Evolutionary conservation across 2,888 invertebrate species (phyloP).

Genomic region (Conomelus anceps): DNA sequence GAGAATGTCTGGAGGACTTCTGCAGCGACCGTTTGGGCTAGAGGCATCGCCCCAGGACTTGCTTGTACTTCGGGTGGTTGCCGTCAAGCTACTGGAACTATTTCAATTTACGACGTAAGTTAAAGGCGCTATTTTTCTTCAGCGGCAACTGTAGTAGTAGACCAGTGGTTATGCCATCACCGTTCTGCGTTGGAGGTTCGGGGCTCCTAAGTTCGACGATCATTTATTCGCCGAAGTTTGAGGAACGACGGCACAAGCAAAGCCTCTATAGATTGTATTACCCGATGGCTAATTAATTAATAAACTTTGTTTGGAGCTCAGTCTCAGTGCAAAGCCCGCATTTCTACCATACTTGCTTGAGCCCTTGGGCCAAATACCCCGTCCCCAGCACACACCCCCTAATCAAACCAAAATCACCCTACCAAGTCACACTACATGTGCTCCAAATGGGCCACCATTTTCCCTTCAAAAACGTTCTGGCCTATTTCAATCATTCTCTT

Average conservation of each 20-base stretch:
- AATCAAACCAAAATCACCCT: neutral
- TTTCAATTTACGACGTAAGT: constrained; percentile 13
- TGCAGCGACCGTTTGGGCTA: neutral
- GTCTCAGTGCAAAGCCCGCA: neutral
- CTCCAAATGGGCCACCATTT: neutral
- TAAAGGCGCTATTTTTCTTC: constrained; percentile 3
- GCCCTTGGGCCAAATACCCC: neutral
- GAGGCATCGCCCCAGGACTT: neutral
- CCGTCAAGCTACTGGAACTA: neutral
- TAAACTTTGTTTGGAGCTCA: constrained; percentile 16
- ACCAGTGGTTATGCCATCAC: no score
- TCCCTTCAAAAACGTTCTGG: neutral
- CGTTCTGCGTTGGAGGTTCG: neutral
- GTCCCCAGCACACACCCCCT: neutral
- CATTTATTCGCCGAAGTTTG: neutral
- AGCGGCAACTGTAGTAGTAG: no score
- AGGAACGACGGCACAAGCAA: neutral
- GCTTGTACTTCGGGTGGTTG: neutral
- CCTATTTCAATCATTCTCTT: neutral
- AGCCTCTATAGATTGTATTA: constrained; percentile 7
- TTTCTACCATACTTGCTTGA: neutral
- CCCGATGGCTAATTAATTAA: constrained; percentile 19
- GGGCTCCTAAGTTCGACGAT: neutral
- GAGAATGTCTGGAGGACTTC: neutral
- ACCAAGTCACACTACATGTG: neutral